phyloP scores from a whole-genome alignment of 2,113 vertebrate genomes.

The Pedetes capensis region DNA sequence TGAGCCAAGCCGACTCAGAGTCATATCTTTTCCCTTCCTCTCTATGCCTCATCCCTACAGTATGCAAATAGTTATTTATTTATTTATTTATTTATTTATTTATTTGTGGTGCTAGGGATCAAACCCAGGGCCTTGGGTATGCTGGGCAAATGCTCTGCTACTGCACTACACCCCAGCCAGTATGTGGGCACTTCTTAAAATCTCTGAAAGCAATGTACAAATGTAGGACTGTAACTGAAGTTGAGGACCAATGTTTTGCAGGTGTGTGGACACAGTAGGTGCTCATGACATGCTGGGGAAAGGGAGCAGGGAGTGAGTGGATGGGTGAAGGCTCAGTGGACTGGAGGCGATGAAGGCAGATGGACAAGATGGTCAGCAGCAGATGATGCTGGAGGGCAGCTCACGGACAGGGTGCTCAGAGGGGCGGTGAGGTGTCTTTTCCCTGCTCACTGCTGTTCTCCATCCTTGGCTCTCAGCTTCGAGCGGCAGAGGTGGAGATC shows the following conservation, averaged over 20 bases:
- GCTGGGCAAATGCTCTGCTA: too few species aligned
- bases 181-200: not conserved
- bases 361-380: not conserved
- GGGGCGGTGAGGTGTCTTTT: accelerated
- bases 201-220: not conserved
- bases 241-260: not conserved
- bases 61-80: too few species aligned
- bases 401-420: not conserved
- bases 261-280: not conserved
- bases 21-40: too few species aligned
- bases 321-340: not conserved
- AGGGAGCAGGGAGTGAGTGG: not conserved
- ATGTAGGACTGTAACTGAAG: not conserved
- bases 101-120: not conserved
- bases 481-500: slow-evolving; percentile 90
- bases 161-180: too few species aligned
- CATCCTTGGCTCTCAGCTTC: slow-evolving; percentile 81
- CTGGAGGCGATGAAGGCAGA: not conserved
- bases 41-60: too few species aligned
- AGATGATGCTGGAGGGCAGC: not conserved
- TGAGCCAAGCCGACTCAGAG: too few species aligned
- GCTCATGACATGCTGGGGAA: not conserved
- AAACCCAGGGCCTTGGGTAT: too few species aligned
- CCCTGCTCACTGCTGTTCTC: not conserved
- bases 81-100: too few species aligned